Percentiles rank a stretch among this genome's conserved stretches.
These are phyloP conservation scores for Oncorhynchus mykiss DNA, from an alignment of 2,113 vertebrate genomes.

Conservation along the genomic window DNA sequence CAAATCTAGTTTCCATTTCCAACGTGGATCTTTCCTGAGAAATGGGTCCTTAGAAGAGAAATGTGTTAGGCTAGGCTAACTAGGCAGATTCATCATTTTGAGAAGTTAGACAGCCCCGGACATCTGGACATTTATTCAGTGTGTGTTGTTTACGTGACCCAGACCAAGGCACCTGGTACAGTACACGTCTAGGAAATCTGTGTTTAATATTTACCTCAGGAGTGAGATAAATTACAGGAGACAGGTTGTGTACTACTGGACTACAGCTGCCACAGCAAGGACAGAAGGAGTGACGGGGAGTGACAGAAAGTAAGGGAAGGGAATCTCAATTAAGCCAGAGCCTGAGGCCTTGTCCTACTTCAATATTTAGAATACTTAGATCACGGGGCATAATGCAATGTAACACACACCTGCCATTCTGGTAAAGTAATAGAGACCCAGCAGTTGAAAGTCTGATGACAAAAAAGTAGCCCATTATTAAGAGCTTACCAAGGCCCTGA, in stretches of 20 bases:
- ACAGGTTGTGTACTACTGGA: conserved; percentile 6
- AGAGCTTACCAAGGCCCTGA: neutral
- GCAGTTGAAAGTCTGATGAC: too few relatives aligned
- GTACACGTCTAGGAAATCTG: conserved; percentile 19
- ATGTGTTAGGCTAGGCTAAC: conserved; percentile 23
- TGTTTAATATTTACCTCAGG: conserved; percentile 20
- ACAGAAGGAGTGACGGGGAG: neutral
- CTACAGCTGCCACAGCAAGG: conserved; percentile 10
- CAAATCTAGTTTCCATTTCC: conserved; percentile 31
- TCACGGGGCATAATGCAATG: too few relatives aligned
- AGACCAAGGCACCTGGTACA: neutral
- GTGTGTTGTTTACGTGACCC: conserved; percentile 25
- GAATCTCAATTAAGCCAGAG: neutral
- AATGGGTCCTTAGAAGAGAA: conserved; percentile 17
- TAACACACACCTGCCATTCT: too few relatives aligned
- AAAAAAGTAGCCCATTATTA: too few relatives aligned
- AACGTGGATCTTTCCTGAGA: conserved; percentile 27
- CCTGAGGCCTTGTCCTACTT: too few relatives aligned
- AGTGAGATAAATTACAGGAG: conserved; percentile 33
- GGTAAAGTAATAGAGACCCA: too few relatives aligned
- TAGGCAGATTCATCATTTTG: neutral
- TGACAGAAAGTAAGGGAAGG: neutral
- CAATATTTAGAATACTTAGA: too few relatives aligned
- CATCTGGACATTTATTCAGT: conserved; percentile 21
- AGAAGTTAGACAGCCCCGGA: too few relatives aligned